Base-by-base conservation (phyloP, 2,888 invertebrate genomes). In the Lamellibrachia columna region DNA sequence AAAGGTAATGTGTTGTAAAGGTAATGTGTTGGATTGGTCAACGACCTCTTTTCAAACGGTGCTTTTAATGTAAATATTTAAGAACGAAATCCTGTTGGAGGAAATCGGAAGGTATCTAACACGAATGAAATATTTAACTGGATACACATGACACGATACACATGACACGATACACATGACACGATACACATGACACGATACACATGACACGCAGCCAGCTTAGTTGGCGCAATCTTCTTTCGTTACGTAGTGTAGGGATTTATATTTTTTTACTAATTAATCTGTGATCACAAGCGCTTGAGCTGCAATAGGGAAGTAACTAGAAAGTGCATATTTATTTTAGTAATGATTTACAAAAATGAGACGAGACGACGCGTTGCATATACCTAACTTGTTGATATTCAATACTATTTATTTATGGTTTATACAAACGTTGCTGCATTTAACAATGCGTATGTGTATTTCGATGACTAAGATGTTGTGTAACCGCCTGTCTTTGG, bases 261-360 rank as follows among this genome's bases (percentile, higher is more conserved):
- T 15, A n/a, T 22, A 22, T 22, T 75, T 75, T 15, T 75, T 75
- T 6, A 11, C 75, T 75, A 4, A 75, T 75, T 75, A 75, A 75
- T 75, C 75, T 75, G 75, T 75, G 75, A 75, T 75, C 75, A 75
- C 55, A 75, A 75, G 22, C 75, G 75, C 75, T 75, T 22, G 75
- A 75, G 75, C n/a, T 75, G 75, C 75, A 75, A 75, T 75, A 75
- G 22, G 75, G 75, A 75, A 75, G 75, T 75, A 75, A 75, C 75
- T 75, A 22, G 22, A 22, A 75, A 75, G 4, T 75, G 75, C n/a
- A 22, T 75, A 75, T 75, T 75, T 75, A 75, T 75, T 75, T 75
- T 75, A 75, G 75, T n/a, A 15, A 75, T n/a, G 75, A 75, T 75
- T 75, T 75, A 75, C 75, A 75, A n/a, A 75, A 75, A 15, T 22